phyloP scores from a whole-genome alignment of 2,888 invertebrate species.

The Euphydryas editha region DNA sequence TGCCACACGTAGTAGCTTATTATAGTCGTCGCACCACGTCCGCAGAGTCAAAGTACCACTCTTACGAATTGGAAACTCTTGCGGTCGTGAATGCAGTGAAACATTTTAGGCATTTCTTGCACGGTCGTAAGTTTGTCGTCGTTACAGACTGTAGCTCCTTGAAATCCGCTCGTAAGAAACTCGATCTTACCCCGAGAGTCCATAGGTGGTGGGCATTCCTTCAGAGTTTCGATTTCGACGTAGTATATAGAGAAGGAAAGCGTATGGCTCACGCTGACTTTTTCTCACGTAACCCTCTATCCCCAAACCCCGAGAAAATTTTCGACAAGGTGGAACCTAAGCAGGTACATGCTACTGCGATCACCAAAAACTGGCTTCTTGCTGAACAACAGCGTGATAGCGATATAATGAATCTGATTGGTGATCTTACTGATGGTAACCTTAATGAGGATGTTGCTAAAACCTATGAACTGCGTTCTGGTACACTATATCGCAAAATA shows the following conservation, averaged over 20 bases:
- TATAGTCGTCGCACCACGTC: slow-evolving; percentile 33
- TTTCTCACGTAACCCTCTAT: background rate
- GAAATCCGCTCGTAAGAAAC: background rate
- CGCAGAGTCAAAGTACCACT: slow-evolving; percentile 39
- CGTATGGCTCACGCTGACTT: background rate
- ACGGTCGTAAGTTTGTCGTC: background rate
- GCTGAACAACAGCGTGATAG: slow-evolving; percentile 34
- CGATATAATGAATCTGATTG: slow-evolving; percentile 28
- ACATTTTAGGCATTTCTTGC: background rate
- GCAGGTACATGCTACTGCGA: slow-evolving; percentile 14
- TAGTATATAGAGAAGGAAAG: background rate
- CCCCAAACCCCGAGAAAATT: background rate
- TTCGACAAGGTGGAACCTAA: slow-evolving; percentile 38
- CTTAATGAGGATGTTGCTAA: slow-evolving; percentile 16
- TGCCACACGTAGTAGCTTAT: slow-evolving; percentile 32
- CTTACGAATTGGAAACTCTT: slow-evolving; percentile 44
- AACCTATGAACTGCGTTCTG: slow-evolving; percentile 29
- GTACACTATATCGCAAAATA: slow-evolving; percentile 28
- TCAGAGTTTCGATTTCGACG: background rate
- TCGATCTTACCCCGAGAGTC: background rate
- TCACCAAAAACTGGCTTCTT: slow-evolving; percentile 25
- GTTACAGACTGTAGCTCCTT: background rate
- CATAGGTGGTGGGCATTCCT: background rate
- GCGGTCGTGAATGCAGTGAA: slow-evolving; percentile 39
- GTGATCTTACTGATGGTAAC: slow-evolving; percentile 5